Percentiles rank a stretch among this genome's conserved stretches.
Conservation (phyloP, 2,113 vertebrate species). For the Clarias macrocephalus region DNA sequence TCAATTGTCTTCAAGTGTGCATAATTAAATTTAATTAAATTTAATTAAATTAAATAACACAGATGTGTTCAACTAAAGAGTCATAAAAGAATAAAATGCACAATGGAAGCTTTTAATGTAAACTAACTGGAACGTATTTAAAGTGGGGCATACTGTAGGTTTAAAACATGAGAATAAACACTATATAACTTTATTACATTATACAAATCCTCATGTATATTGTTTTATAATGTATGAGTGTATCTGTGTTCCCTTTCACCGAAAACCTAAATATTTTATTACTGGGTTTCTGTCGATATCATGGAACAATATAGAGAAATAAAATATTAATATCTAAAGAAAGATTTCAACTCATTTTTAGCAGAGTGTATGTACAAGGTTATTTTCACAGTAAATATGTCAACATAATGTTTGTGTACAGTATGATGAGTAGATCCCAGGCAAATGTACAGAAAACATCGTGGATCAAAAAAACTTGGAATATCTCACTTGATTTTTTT, state of each 20-base stretch:
- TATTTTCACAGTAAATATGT: too few relatives aligned
- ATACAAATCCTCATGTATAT: not conserved
- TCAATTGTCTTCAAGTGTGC: too few relatives aligned
- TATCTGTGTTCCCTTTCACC: not conserved
- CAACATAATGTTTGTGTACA: too few relatives aligned
- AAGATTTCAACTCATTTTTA: too few relatives aligned
- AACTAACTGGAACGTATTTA: not conserved
- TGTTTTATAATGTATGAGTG: not conserved
- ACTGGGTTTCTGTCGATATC: not conserved
- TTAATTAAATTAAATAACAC: not conserved
- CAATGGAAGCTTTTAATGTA: not conserved
- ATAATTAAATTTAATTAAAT: too few relatives aligned
- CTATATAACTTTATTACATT: not conserved
- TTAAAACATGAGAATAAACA: not conserved
- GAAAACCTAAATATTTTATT: too few relatives aligned
- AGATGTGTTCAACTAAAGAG: not conserved
- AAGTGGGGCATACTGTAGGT: too few relatives aligned
- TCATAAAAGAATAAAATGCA: not conserved
- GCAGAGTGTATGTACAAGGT: too few relatives aligned
- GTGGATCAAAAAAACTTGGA: too few relatives aligned
- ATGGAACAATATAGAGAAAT: not conserved
- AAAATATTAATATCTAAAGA: not conserved
- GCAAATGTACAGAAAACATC: too few relatives aligned
- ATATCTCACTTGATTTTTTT: too few relatives aligned
- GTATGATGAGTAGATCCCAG: too few relatives aligned